Conservation (phyloP, 2,888 invertebrate species). For the Drosophila kanekoi region DNA sequence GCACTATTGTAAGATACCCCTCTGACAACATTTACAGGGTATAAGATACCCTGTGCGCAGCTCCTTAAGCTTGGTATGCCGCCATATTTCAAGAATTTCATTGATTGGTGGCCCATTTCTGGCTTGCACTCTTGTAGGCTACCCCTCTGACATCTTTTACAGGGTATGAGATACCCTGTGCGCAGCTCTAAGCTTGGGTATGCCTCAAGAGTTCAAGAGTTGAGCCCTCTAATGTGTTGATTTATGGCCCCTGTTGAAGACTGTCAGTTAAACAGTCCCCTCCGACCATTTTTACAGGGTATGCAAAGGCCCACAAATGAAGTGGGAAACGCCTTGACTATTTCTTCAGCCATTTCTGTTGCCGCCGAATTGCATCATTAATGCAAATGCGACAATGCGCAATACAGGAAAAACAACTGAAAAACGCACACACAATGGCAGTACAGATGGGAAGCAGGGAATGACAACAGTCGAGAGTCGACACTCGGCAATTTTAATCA, state of each 20-base stretch:
- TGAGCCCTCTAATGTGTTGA: too few species aligned
- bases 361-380: constrained; percentile 64
- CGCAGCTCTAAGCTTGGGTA: too few species aligned
- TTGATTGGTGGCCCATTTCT: too few species aligned
- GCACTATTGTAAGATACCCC: accelerated
- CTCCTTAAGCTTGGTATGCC: too few species aligned
- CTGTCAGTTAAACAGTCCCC: too few species aligned
- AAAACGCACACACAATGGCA: neutral
- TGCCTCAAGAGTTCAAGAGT: too few species aligned
- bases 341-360: constrained; percentile 29
- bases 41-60: neutral
- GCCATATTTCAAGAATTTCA: too few species aligned
- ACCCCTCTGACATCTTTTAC: too few species aligned
- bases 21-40: too few species aligned
- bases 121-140: too few species aligned
- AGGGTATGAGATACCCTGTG: too few species aligned
- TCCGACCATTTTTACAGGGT: neutral
- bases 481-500: constrained; percentile 29
- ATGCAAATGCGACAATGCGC: constrained; percentile 54
- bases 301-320: neutral
- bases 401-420: constrained; percentile 8
- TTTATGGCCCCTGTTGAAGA: too few species aligned
- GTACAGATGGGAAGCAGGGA: neutral
- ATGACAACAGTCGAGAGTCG: constrained; percentile 7
- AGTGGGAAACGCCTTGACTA: constrained; percentile 57